Conservation (phyloP, 2,113 vertebrate genomes). For the Xyliphius kryptos region DNA sequence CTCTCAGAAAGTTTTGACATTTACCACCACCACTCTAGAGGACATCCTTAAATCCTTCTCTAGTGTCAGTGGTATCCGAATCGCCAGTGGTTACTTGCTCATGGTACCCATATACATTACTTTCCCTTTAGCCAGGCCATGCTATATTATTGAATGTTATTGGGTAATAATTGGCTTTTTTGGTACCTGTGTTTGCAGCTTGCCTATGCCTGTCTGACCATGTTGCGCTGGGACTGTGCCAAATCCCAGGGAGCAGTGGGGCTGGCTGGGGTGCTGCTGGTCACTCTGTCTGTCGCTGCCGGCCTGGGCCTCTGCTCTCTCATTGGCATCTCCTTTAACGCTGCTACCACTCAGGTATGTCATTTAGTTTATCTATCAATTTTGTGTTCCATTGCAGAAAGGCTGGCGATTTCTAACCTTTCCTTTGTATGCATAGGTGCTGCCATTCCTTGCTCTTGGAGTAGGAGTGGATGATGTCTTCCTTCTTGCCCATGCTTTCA, state of each 20-base stretch:
- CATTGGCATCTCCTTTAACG: conserved; percentile 97
- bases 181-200: conserved; percentile 71
- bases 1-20: conserved; percentile 92
- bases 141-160: too few relatives aligned
- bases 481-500: conserved; percentile 94
- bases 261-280: conserved; percentile 91
- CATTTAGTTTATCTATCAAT: too few relatives aligned
- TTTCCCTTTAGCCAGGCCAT: too few relatives aligned
- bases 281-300: conserved; percentile 95
- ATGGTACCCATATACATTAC: too few relatives aligned
- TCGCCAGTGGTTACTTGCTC: conserved; percentile 92
- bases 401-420: too few relatives aligned
- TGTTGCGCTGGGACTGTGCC: conserved; percentile 98
- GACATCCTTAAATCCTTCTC: conserved; percentile 98
- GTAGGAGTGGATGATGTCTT: conserved; percentile 98
- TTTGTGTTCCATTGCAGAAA: too few relatives aligned
- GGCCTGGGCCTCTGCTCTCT: conserved; percentile 95
- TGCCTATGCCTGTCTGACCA: conserved; percentile 95
- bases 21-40: conserved; percentile 92
- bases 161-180: too few relatives aligned
- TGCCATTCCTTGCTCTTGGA: conserved; percentile 95
- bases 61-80: conserved; percentile 90
- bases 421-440: conserved; percentile 69
- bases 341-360: conserved; percentile 98
- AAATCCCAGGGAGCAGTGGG: conserved; percentile 98